Evolutionary conservation across 2,113 vertebrate genomes (phyloP).

Genomic region (Colinus virginianus): DNA sequence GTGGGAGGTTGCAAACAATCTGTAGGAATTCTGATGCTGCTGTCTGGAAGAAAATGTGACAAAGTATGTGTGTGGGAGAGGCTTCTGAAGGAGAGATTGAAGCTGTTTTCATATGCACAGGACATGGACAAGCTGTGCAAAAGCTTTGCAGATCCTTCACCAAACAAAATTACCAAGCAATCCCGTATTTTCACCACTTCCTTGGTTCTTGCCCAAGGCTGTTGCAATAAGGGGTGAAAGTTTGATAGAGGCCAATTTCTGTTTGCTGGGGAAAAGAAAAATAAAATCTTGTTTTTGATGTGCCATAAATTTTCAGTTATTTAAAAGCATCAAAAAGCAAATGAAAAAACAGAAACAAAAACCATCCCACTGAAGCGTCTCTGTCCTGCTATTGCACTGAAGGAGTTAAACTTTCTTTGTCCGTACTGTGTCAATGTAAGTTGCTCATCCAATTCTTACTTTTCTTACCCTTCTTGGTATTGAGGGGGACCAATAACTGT

Average conservation of each 20-base stretch:
- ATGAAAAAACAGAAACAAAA: background rate
- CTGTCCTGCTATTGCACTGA: background rate
- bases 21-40: slow-evolving; percentile 41
- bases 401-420: background rate
- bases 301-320: background rate
- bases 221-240: background rate
- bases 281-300: background rate
- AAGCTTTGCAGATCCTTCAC: background rate
- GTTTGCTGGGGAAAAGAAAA: background rate
- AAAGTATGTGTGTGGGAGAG: background rate
- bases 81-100: background rate
- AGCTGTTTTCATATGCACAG: background rate
- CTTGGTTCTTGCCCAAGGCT: background rate
- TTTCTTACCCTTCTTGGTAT: background rate
- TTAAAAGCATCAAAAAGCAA: background rate
- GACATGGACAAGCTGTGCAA: background rate
- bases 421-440: background rate
- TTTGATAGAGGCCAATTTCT: background rate
- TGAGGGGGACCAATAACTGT: background rate
- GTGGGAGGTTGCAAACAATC: slow-evolving; percentile 46
- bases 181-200: background rate
- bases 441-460: background rate
- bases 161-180: background rate
- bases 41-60: slow-evolving; percentile 20
- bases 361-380: background rate